Conservation (phyloP, 2,113 vertebrate species). For the Cebus imitator region DNA sequence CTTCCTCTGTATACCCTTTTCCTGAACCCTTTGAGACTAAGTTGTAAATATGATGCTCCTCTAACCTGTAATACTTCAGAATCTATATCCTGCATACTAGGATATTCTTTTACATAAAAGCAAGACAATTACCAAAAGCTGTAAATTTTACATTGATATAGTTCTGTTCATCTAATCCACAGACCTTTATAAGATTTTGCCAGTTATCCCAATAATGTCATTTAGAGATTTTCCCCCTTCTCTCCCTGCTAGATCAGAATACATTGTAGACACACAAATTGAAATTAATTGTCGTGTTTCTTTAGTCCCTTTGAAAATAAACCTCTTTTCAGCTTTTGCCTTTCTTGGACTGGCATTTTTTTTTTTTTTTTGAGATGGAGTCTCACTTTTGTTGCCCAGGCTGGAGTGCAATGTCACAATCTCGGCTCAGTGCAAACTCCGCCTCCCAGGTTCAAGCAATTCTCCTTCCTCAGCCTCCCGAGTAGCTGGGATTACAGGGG, state of each 20-base stretch:
- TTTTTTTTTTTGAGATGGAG: background rate
- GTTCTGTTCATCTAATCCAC: background rate
- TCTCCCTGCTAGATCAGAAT: rapidly evolving
- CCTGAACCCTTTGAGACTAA: background rate
- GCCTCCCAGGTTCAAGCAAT: too few relatives aligned
- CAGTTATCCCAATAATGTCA: background rate
- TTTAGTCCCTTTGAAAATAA: background rate
- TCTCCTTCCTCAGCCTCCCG: too few relatives aligned
- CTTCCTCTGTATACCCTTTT: background rate
- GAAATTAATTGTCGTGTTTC: background rate
- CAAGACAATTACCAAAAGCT: background rate
- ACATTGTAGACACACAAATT: background rate
- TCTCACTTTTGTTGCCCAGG: too few relatives aligned
- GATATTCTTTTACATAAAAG: background rate
- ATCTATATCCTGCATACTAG: background rate
- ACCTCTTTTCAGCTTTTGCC: background rate
- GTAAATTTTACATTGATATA: background rate
- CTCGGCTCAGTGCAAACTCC: too few relatives aligned
- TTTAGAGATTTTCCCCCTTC: background rate
- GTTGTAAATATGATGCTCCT: background rate
- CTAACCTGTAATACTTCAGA: background rate
- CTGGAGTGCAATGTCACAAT: too few relatives aligned
- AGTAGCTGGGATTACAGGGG: too few relatives aligned
- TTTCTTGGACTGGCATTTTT: background rate
- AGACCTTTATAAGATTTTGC: background rate